Evolutionary conservation across 2,888 invertebrate species (phyloP).

Genomic region (Ichneumon xanthorius): DNA sequence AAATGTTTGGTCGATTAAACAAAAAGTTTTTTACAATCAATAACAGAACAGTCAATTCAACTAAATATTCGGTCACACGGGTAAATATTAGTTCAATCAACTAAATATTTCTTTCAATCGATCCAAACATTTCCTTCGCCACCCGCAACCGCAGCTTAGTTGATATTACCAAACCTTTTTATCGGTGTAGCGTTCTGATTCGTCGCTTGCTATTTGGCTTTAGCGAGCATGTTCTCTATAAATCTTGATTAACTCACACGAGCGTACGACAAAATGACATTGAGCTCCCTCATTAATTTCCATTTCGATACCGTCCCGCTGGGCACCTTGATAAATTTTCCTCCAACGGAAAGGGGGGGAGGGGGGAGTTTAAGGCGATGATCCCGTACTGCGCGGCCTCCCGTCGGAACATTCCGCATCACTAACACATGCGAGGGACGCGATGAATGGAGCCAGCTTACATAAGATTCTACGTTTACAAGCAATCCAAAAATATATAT

Average conservation of each 20-base stretch:
- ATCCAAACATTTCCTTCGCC: no score
- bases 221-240: not conserved
- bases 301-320: not conserved
- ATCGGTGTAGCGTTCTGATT: no score
- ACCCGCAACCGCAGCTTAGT: no score
- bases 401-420: not conserved
- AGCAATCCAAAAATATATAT: conserved; percentile 62
- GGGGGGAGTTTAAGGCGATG: not conserved
- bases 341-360: not conserved
- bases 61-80: no score
- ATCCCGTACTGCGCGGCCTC: not conserved
- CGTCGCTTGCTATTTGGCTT: not conserved
- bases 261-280: not conserved
- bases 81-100: no score
- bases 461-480: conserved; percentile 55
- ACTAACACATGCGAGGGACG: not conserved
- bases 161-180: no score
- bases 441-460: conserved; percentile 52
- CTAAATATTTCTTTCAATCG: no score
- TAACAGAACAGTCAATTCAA: no score
- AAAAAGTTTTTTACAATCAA: no score
- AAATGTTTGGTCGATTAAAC: no score
- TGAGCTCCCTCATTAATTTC: not conserved
- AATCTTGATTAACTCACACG: not conserved
- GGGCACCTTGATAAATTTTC: no score